These are phyloP conservation scores for Zaprionus lachaisei DNA, from an alignment of 1,140 invertebrate species.

Conservation along the genomic window DNA sequence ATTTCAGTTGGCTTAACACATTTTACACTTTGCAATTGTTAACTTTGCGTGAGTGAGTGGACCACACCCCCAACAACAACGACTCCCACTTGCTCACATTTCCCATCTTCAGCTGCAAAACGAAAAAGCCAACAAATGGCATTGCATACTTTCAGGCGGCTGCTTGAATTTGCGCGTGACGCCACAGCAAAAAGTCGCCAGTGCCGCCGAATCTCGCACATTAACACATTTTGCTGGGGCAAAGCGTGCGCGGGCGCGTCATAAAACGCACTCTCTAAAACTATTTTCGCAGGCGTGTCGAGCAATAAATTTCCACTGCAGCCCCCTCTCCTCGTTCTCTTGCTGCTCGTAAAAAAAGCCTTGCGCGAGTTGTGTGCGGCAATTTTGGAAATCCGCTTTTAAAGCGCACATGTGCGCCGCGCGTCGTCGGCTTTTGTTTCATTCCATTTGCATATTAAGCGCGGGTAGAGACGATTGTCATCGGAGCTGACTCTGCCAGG, in stretches of 20 bases:
- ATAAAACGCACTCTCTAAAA: constrained; percentile 78
- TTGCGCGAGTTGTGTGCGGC: constrained; percentile 31
- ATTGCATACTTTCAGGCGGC: constrained; percentile 63
- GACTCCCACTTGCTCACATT: neutral
- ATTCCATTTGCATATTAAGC: constrained; percentile 70
- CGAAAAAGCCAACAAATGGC: constrained; percentile 20
- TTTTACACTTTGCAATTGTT: constrained; percentile 83
- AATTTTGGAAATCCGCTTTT: constrained; percentile 75
- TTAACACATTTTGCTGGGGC: constrained; percentile 67
- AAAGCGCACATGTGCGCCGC: constrained; percentile 54
- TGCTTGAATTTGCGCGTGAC: constrained; percentile 47
- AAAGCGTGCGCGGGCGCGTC: constrained; percentile 15
- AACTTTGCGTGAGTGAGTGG: constrained; percentile 37
- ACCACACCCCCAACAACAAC: constrained; percentile 12
- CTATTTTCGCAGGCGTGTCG: constrained; percentile 74
- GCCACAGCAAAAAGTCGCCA: constrained; percentile 47
- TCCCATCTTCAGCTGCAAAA: constrained; percentile 15
- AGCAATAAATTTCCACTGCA: constrained; percentile 61
- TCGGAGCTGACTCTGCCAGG: constrained; percentile 1
- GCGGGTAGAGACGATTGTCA: constrained; percentile 10
- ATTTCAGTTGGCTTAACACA: constrained; percentile 81
- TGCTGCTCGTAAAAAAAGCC: constrained; percentile 65
- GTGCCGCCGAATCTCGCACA: constrained; percentile 65
- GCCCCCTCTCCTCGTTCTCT: constrained; percentile 1
- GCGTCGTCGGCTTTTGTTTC: constrained; percentile 50